Conservation (phyloP, 2,888 invertebrate species). For the Gastracanthus pulcherrimus region DNA sequence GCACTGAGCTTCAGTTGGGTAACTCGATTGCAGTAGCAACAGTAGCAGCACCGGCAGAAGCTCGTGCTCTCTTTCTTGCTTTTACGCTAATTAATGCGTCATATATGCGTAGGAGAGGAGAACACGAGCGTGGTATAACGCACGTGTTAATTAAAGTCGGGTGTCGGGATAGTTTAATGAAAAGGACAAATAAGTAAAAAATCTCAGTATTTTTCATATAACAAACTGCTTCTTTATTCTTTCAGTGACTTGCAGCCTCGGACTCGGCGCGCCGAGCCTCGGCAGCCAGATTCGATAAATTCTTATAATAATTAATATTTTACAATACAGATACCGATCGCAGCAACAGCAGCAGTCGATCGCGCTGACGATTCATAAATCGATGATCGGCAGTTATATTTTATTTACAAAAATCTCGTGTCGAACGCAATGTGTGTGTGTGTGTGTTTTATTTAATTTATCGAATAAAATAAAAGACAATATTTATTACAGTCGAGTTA, state of each 20-base stretch:
- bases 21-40: neutral
- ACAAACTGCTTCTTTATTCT: conserved; percentile 56
- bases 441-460: too few relatives aligned
- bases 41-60: neutral
- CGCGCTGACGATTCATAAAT: neutral
- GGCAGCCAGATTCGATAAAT: conserved; percentile 34
- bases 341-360: conserved; percentile 31
- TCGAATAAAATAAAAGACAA: conserved; percentile 39
- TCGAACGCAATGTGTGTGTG: too few relatives aligned
- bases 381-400: conserved; percentile 13
- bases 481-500: conserved; percentile 40
- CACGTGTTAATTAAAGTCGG: conserved; percentile 18
- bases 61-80: neutral
- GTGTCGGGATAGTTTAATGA: neutral
- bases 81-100: conserved; percentile 17
- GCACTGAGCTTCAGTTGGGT: neutral
- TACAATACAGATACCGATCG: conserved; percentile 33
- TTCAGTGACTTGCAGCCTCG: conserved; percentile 48
- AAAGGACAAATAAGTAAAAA: neutral
- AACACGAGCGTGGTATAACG: neutral
- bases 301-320: conserved; percentile 44
- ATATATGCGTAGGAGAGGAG: neutral
- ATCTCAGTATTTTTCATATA: conserved; percentile 50
- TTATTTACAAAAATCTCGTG: conserved; percentile 43
- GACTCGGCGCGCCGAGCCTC: neutral